Evolutionary conservation across 2,113 vertebrate species (phyloP).

Genomic region (Oreocharis arfaki): DNA sequence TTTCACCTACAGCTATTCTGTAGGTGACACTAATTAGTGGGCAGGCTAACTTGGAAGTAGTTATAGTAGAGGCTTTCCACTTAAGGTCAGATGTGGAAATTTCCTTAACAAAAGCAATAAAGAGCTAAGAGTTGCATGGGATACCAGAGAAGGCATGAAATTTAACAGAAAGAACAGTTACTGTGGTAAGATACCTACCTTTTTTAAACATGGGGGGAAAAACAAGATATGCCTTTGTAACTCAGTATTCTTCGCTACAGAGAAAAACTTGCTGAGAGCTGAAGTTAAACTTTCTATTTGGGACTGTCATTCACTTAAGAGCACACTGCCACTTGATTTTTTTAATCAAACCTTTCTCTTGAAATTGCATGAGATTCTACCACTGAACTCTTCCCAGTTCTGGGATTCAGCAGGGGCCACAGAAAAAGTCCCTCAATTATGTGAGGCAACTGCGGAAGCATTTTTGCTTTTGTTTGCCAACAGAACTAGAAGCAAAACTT

Average conservation of each 20-base stretch:
- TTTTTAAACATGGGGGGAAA: background rate
- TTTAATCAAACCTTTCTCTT: background rate
- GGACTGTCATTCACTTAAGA: background rate
- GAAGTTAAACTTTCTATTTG: background rate
- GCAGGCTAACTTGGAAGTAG: background rate
- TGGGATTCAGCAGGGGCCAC: fast-evolving
- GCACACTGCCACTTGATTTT: background rate
- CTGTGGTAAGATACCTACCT: background rate
- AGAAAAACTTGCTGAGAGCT: background rate
- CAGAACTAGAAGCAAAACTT: background rate
- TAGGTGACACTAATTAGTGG: background rate
- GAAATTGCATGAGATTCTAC: background rate
- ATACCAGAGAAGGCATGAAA: background rate
- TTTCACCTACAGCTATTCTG: background rate
- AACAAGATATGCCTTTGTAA: background rate
- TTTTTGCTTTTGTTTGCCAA: background rate
- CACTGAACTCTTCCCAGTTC: background rate
- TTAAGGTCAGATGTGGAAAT: background rate
- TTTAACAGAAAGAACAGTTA: background rate
- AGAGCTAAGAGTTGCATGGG: background rate
- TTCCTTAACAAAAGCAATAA: background rate
- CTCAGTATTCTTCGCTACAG: background rate
- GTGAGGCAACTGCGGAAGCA: background rate
- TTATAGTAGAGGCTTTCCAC: background rate
- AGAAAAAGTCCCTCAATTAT: background rate